Base-by-base conservation (phyloP, 2,113 vertebrate species). In the Glaucidium brasilianum region DNA sequence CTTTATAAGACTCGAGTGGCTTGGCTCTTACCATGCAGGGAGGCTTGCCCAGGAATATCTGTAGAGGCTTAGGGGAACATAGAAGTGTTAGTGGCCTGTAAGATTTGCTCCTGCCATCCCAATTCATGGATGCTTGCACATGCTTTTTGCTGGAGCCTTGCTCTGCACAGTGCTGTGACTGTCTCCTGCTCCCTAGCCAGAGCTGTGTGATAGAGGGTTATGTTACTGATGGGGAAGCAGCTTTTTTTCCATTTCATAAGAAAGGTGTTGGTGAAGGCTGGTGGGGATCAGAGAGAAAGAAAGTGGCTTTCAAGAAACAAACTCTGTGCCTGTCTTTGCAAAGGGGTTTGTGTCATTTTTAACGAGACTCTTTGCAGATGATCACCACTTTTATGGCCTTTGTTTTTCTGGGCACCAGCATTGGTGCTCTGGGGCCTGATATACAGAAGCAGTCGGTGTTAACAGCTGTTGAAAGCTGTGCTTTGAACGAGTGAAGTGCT, bases 101-200 rank as follows among this genome's bases (percentile, higher is more conserved):
- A 45, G 21, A 52, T 66, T 95, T 83, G 59, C 50, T 55, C 9
- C 0, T 34, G 67, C 71, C 55, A 14, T 50, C 59, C 34, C 22
- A 5, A 5, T 79, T 76, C 25, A 23, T 1, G 32, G 68, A 53
- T 29, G 23, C 12, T 29, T 0, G 0, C 0, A 0, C 11, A 50
- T 83, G 75, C 12, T 76, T 94, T 62, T 82, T 63, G 21, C 21
- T 0, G 0, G 39, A 49, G n/a, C 59, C 17, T 39, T 17, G 53
- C 45, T 73, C 71, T 2, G 0, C 55, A 17, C 1, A 1, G 69
- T 32, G 8, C 78, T 26, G 23, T 4, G 41, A 3, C 29, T 58
- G 43, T 43, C 55, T 75, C 22, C 58, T 2, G 21, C 82, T 88
- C 45, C 1, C 18, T 2, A 37, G n/a, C 35, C 1, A 4, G 66